These are phyloP conservation scores for Sinohyriopsis cumingii DNA, from an alignment of 2,888 invertebrate species.

Conservation along the genomic window DNA sequence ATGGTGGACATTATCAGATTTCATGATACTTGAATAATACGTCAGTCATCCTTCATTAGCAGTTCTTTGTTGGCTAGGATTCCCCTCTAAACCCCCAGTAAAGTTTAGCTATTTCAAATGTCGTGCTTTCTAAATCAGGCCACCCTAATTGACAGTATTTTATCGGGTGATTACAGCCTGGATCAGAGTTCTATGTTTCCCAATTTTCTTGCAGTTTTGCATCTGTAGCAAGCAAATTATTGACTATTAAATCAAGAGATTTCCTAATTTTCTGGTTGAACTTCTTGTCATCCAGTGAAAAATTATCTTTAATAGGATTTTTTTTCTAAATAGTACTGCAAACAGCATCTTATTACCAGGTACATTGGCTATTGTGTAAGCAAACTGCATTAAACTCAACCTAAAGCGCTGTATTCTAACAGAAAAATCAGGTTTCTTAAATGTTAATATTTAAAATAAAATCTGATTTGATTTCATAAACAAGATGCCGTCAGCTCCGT, in stretches of 20 bases:
- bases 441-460: too few species aligned
- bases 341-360: constrained; percentile 45
- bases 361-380: constrained; percentile 51
- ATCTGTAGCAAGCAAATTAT: constrained; percentile 20
- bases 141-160: constrained; percentile 5
- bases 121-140: constrained; percentile 4
- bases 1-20: constrained; percentile 1
- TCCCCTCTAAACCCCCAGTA: constrained; percentile 10
- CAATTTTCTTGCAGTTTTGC: constrained; percentile 23
- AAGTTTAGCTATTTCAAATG: not conserved
- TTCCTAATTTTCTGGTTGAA: constrained; percentile 18
- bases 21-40: constrained; percentile 7
- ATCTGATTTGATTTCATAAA: too few species aligned
- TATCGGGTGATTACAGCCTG: constrained; percentile 1
- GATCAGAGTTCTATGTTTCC: constrained; percentile 6
- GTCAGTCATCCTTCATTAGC: constrained; percentile 6
- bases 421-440: constrained; percentile 47
- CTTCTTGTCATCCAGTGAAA: constrained; percentile 6
- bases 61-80: constrained; percentile 4
- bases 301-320: too few species aligned
- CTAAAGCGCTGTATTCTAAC: constrained; percentile 67
- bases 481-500: too few species aligned
- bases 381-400: constrained; percentile 56
- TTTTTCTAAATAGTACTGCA: too few species aligned
- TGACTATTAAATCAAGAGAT: constrained; percentile 16